Evolutionary conservation across 2,797 vertebrate species (phyloP), one percentile per base, ranked within the genome.

Genomic region (Dipus sagitta): DNA sequence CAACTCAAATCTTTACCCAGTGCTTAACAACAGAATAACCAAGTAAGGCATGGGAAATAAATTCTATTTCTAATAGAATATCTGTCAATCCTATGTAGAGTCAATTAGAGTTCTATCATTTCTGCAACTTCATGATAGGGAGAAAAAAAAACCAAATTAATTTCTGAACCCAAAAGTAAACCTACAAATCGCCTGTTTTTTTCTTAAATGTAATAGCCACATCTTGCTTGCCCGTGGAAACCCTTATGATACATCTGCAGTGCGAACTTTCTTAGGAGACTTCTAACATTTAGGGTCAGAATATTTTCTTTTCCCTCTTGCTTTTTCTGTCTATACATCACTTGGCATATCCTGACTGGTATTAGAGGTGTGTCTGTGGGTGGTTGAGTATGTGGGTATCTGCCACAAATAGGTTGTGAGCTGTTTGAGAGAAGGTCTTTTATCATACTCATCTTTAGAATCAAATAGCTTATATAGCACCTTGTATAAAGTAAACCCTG

Each of bases 81-180:
- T 24, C 3, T 77, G 68, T 15, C 60, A 60, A 26, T 76, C 3
- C 32, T 32, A 21, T 8, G 17, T 54, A 5, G 80, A 62, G 4
- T 34, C 52, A 17, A 76, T 32, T 18, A 64, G 62, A 34, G 9
- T 34, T 89, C 76, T 79, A 28, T 90, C 58, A 70, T 74, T 77
- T 81, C 11, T 91, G 32, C 82, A 94, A 85, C 9, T 58, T 89
- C 12, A 52, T 60, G 18, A 2, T 47, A n/a, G n/a, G n/a, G n/a
- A 34, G 34, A 24, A 80, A 78, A 95, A 89, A 26, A 95, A 86
- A 26, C 77, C 58, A 88, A 67, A 83, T 54, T 83, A 54, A 75
- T 38, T 86, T 91, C 85, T 88, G 0, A 79, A 58, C 70, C 34
- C 65, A 30, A 94, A 88, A 79, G 0, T 20, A 79, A 30, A 74